These are phyloP conservation scores for Mandrillus leucophaeus DNA, from an alignment of 2,113 vertebrate genomes.

Conservation along the genomic window DNA sequence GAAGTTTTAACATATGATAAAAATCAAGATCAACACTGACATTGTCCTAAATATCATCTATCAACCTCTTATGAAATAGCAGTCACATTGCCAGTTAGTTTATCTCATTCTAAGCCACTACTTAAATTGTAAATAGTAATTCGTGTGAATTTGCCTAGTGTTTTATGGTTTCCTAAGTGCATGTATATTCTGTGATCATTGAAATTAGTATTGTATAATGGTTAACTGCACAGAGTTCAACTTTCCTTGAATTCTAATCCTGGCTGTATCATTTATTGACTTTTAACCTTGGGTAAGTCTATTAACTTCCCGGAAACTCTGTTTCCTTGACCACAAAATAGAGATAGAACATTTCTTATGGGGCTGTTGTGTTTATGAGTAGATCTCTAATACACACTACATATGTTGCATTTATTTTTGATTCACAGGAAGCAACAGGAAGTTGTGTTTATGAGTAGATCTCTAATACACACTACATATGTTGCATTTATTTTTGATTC, in stretches of 20 bases:
- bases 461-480: neutral
- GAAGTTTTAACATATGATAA: neutral
- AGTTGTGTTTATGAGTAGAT: neutral
- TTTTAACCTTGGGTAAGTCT: neutral
- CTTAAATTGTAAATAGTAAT: slow-evolving; percentile 27
- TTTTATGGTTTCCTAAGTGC: slow-evolving; percentile 1
- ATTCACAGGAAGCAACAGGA: neutral
- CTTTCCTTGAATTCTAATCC: neutral
- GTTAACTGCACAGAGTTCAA: neutral
- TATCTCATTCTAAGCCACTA: neutral
- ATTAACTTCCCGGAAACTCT: neutral
- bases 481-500: neutral
- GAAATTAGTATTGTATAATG: neutral
- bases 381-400: neutral
- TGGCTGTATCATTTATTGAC: neutral
- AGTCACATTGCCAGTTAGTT: neutral
- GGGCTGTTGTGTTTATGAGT: neutral
- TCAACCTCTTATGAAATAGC: neutral
- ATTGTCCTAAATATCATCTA: neutral
- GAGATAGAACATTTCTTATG: neutral
- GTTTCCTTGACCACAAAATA: neutral
- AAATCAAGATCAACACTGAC: neutral
- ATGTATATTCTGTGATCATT: neutral
- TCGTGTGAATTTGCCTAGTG: neutral
- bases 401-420: neutral